These are phyloP conservation scores for Phorcus lineatus DNA, from an alignment of 2,888 invertebrate species.

Conservation along the genomic window DNA sequence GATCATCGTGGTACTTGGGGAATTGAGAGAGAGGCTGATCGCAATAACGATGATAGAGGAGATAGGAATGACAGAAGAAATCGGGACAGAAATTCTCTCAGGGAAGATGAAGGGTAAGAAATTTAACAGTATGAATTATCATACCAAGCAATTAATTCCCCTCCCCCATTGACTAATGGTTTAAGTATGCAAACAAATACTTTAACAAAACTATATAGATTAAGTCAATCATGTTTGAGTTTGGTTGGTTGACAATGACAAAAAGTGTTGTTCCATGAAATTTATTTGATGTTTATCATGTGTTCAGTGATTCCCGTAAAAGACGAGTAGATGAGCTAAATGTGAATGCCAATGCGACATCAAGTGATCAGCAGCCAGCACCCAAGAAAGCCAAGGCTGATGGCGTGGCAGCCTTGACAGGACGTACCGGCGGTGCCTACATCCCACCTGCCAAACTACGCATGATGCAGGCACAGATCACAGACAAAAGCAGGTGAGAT, in stretches of 20 bases:
- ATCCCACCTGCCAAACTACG: slow-evolving; percentile 97
- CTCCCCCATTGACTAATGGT: too few relatives aligned
- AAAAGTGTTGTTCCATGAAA: too few relatives aligned
- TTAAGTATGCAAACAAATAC: too few relatives aligned
- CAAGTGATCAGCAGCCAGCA: slow-evolving; percentile 27
- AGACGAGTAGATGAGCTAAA: slow-evolving; percentile 20
- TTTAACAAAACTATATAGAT: too few relatives aligned
- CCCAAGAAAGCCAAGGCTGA: slow-evolving; percentile 25
- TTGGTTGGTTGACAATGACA: too few relatives aligned
- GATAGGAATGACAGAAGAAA: slow-evolving; percentile 26
- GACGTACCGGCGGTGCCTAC: slow-evolving; percentile 82
- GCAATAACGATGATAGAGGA: slow-evolving; percentile 6
- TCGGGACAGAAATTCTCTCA: slow-evolving; percentile 16
- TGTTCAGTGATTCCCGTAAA: slow-evolving; percentile 29
- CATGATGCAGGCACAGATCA: slow-evolving; percentile 96
- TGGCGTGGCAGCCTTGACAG: slow-evolving; percentile 43
- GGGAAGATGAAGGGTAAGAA: slow-evolving; percentile 18
- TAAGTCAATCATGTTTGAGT: too few relatives aligned
- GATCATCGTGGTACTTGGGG: slow-evolving; percentile 2
- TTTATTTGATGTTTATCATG: too few relatives aligned
- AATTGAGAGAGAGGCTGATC: background rate
- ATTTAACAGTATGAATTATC: too few relatives aligned
- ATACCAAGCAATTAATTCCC: too few relatives aligned
- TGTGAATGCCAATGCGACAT: background rate
- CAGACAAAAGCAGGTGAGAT: slow-evolving; percentile 85